phyloP scores from a whole-genome alignment of 2,888 invertebrate species.

The Lepidochitona cinerea region DNA sequence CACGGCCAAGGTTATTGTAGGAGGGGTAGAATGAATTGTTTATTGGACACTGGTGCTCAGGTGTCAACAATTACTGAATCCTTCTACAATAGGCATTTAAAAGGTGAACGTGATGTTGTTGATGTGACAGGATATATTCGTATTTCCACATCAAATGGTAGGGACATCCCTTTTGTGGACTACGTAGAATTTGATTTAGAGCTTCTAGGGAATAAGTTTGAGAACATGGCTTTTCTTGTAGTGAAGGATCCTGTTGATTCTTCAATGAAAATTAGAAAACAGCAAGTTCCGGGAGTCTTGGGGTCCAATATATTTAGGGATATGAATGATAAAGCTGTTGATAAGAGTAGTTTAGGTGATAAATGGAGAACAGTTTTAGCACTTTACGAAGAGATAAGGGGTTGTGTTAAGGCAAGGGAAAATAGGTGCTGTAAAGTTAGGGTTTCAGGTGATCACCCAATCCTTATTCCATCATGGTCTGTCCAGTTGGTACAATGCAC shows the following conservation, averaged over 20 bases:
- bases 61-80: neutral
- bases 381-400: neutral
- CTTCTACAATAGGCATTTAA: neutral
- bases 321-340: neutral
- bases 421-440: neutral
- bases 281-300: neutral
- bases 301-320: constrained; percentile 3
- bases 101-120: no score
- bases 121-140: no score
- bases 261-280: neutral
- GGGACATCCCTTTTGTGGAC: neutral
- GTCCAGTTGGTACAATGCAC: neutral
- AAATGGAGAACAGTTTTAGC: neutral
- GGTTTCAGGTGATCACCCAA: neutral
- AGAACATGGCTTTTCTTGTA: neutral
- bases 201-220: neutral
- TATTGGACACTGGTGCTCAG: constrained; percentile 6
- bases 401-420: no score
- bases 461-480: neutral
- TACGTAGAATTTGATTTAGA: neutral
- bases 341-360: neutral
- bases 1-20: neutral
- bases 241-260: no score
- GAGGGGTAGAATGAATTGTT: neutral
- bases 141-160: neutral